Percentiles rank a stretch among this genome's conserved stretches.
Evolutionary conservation across 2,113 vertebrate species (phyloP).

Genomic region (Daboia siamensis): DNA sequence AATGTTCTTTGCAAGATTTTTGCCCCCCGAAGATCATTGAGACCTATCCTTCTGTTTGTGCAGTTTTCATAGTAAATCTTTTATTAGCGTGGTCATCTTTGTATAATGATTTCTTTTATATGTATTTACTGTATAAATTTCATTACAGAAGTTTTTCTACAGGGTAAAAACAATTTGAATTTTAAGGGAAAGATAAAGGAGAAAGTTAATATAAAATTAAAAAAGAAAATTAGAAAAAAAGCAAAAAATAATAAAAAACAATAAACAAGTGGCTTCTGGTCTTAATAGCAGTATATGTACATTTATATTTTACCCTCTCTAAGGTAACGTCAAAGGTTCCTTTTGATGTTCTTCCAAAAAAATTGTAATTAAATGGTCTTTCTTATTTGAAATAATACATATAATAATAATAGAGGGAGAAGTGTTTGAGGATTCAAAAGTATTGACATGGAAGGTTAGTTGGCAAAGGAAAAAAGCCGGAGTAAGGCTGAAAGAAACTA

Average conservation of each 20-base stretch:
- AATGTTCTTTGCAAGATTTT: not conserved
- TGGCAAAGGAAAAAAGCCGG: too few species aligned
- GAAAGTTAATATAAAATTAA: not conserved
- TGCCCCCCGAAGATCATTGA: not conserved
- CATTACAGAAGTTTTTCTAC: not conserved
- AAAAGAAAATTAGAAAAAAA: not conserved
- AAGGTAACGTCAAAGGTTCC: not conserved
- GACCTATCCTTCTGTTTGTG: not conserved
- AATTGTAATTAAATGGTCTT: too few species aligned
- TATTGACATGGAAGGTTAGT: too few species aligned
- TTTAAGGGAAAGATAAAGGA: not conserved
- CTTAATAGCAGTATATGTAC: not conserved
- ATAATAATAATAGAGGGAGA: too few species aligned
- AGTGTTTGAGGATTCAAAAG: too few species aligned
- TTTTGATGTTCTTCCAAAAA: not conserved
- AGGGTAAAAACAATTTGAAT: not conserved
- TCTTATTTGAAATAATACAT: too few species aligned
- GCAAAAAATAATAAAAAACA: not conserved
- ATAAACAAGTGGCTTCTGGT: not conserved
- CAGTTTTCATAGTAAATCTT: not conserved
- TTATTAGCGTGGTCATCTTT: not conserved
- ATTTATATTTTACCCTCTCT: not conserved
- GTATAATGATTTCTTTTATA: not conserved
- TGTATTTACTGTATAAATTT: not conserved
- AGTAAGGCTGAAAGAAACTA: too few species aligned